These are phyloP conservation scores for Chrysopa pallens DNA, from an alignment of 1,140 invertebrate genomes.

Conservation along the genomic window DNA sequence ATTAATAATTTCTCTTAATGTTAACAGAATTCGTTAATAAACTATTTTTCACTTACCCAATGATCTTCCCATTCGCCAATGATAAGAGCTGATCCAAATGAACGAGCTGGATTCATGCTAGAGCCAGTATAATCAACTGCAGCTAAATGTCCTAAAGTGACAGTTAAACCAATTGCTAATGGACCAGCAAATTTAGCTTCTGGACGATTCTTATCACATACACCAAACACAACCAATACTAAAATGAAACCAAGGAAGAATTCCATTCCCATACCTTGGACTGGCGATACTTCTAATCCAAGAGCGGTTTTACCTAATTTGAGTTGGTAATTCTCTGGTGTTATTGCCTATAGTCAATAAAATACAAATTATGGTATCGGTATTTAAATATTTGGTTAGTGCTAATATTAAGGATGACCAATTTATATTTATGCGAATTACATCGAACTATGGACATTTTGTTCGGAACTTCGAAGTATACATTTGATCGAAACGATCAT, in stretches of 20 bases:
- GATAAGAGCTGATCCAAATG: conserved; percentile 69
- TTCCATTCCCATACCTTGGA: conserved; percentile 76
- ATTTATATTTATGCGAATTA: too few species aligned
- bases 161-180: conserved; percentile 73
- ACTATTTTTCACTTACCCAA: conserved; percentile 67
- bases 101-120: conserved; percentile 79
- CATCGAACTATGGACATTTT: too few species aligned
- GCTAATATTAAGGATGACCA: too few species aligned
- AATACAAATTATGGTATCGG: too few species aligned
- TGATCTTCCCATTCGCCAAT: conserved; percentile 53
- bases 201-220: conserved; percentile 49
- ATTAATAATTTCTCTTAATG: too few species aligned
- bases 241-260: conserved; percentile 79
- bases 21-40: too few species aligned
- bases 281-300: conserved; percentile 32
- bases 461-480: too few species aligned
- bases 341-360: conserved; percentile 30
- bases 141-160: conserved; percentile 72
- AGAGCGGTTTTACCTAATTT: conserved; percentile 41
- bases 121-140: conserved; percentile 71
- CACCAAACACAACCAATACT: conserved; percentile 75
- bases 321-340: conserved; percentile 35
- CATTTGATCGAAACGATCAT: too few species aligned
- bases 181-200: conserved; percentile 69
- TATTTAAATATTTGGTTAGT: too few species aligned